phyloP scores from a whole-genome alignment of 2,888 invertebrate genomes.

The Glaucopsyche alexis region DNA sequence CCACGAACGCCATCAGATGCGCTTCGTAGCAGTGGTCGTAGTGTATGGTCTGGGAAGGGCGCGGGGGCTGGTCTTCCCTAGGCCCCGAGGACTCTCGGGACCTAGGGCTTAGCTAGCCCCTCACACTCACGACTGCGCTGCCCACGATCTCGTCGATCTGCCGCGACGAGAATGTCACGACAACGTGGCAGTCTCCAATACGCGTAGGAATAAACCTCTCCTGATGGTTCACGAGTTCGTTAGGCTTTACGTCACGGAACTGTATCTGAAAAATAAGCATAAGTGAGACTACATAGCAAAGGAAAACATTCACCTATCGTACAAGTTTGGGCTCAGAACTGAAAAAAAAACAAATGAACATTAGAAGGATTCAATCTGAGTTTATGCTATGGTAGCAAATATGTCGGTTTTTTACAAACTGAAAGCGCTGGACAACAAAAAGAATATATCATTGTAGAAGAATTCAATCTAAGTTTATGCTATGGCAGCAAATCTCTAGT shows the following conservation, averaged over 20 bases:
- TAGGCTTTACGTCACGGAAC: conserved; percentile 82
- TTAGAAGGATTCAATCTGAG: no score
- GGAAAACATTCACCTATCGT: no score
- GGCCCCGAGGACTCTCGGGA: conserved; percentile 62
- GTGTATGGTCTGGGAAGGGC: conserved; percentile 61
- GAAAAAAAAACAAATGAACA: no score
- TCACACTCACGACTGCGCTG: conserved; percentile 75
- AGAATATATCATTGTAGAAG: no score
- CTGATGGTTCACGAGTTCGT: conserved; percentile 81
- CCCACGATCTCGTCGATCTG: conserved; percentile 83
- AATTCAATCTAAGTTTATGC: no score
- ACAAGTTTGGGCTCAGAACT: no score
- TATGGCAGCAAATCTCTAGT: no score
- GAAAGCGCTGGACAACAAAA: no score
- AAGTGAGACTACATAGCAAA: background rate
- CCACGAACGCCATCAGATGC: conserved; percentile 55
- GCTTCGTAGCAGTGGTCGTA: conserved; percentile 57
- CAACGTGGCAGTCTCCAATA: conserved; percentile 81
- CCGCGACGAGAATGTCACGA: conserved; percentile 83
- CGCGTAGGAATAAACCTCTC: conserved; percentile 81
- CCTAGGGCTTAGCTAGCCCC: conserved; percentile 74
- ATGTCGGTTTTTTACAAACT: no score
- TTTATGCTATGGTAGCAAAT: no score
- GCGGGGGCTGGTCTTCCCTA: conserved; percentile 51
- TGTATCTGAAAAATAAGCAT: conserved; percentile 54